Evolutionary conservation across 2,888 invertebrate genomes (phyloP), one percentile per base, ranked within the genome.

Genomic region (Tetragonula carbonaria): DNA sequence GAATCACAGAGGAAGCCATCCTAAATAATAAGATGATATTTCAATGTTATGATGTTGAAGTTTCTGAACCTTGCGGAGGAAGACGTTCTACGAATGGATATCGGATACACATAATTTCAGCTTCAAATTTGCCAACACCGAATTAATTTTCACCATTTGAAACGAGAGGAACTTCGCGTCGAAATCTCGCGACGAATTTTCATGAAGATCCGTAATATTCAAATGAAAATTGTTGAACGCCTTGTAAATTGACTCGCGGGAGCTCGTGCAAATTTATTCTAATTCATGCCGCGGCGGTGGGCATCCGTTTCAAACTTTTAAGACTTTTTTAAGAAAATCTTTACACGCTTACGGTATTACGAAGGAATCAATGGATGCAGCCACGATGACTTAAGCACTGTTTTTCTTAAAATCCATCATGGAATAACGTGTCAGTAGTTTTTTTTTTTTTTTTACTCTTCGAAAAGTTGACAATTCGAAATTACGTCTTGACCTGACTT

Each of bases 241-340:
- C 38, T 77, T 62, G 71, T 51, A 74, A 82, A 74, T 66, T 50
- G 68, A 78, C 55, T 63, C 45, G 6, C 16, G 73, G 38, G 68
- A 51, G 82, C 78, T 38, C 65, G 72, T 83, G 75, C 14, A 84
- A 82, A 84, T 78, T 72, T 84, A 82, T 83, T 78, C 68, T n/a
- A 23, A 28, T n/a, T 53, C 21, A 28, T 16, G 1, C 14, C 45
- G 33, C 21, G 21, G 18, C 23, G 38, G 38, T 38, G 8, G 38
- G 1, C 33, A 18, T 13, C 28, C 45, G 59, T 38, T 21, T 33
- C 5, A 2, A 18, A 65, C n/a, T 57, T 74, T 66, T 18, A 14
- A 65, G 6, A 21, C 23, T 0, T 23, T 23, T 23, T 23, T 23
- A 23, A 23, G 23, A 33, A n/a, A 33, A 33, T 63, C 13, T n/a